Evolutionary conservation across 2,113 vertebrate genomes (phyloP), one percentile per base, ranked within the genome.

Genomic region (Chrysochloris asiatica): DNA sequence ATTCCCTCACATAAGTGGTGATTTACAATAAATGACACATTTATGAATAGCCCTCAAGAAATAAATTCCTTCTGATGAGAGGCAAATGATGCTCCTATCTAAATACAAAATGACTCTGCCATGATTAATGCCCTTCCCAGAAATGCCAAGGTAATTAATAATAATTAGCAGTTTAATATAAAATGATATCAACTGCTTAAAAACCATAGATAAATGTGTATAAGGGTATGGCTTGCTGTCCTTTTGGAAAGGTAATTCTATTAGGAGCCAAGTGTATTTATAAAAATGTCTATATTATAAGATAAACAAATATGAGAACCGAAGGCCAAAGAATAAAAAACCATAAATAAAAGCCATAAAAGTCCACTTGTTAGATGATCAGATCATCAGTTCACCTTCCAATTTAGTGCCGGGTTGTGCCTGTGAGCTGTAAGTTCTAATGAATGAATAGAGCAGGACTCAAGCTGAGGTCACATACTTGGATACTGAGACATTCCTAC

Each of bases 111-210:
- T 76, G 93, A 94, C 56, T 94, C 86, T 19, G 63, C 79, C 67
- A 78, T 92, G 93, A 92, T 90, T 93, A 94, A 52, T 95, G 50
- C 33, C 86, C 75, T 94, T 96, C 63, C 38, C 30, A 81, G n/a
- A 92, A 97, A 94, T 97, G 95, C 75, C 95, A 97, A 96, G 75
- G 41, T 83, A 96, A 95, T 94, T 97, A 97, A 98, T 95, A 97
- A 86, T 71, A 86, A 72, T 89, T 95, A 93, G 16, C 52, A 84
- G 71, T 84, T 93, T 94, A 93, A 92, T 94, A 85, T 94, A 75
- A 72, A 95, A 82, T 50, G n/a, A 88, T 93, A 80, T 30, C 91
- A 95, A 41, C 94, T 92, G 52, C 80, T 96, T 96, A 93, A 83
- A 92, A 77, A 95, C 13, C 93, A 93, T 52, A 90, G 13, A 52